Evolutionary conservation across 2,888 invertebrate species (phyloP), one percentile per base, ranked within the genome.

Genomic region (Aphrophora alni): DNA sequence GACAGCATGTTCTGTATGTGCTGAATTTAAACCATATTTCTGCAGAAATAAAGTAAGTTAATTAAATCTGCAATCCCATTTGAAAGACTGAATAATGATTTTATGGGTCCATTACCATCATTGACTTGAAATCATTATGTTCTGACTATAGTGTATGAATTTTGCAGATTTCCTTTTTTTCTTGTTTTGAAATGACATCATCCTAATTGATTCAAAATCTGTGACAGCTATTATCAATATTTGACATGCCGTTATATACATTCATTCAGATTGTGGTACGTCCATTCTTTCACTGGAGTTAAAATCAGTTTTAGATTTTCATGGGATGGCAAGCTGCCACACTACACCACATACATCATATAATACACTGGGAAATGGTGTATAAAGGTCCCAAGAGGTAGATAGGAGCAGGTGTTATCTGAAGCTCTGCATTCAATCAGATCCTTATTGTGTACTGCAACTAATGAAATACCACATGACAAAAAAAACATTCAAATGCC

Each of bases 111-210:
- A 24, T 17, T 79, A 17, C 80, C 75, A 33, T 80, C 38, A 25
- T 28, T 10, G 4, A 72, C 38, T 0, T 70, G 28, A 27, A 70
- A 82, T 38, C n/a, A 24, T 12, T 82, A 83, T 69, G n/a, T 82
- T 14, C 74, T 83, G 38, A 82, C 78, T 14, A 21, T 83, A 25
- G 74, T 82, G 17, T 82, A 82, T 74, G 82, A 81, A 68, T 83
- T 51, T 44, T 82, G 81, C 17, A 75, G 85, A 51, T 85, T 83
- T 68, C 74, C 79, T 17, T 80, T 14, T 69, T 72, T 21, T 51
- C 72, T 14, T 78, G 72, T 51, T 0, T n/a, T 24, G 73, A 72
- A 21, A 33, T 78, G 28, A 21, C 71, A 10, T 26, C 77, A 68
- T 28, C 14, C 17, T 12, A 33, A 38, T 69, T 78, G 8, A 72